A percentile compares a stretch with the other conserved stretches of the same genome.
These are phyloP conservation scores for Gryllus longicercus DNA, from an alignment of 2,888 invertebrate species.

Conservation along the genomic window DNA sequence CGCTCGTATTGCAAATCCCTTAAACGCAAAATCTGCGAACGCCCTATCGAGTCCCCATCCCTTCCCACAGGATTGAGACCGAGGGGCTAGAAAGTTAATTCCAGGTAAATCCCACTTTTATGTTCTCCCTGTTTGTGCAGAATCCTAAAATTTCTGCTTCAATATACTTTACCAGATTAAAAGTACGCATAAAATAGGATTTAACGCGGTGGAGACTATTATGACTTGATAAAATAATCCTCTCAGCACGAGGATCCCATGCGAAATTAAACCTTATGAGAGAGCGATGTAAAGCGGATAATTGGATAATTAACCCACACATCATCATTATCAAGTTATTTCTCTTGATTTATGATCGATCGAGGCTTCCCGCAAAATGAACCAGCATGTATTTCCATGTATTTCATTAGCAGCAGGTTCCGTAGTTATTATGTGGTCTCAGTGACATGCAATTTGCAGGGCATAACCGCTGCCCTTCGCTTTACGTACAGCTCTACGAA, in stretches of 20 bases:
- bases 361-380: no score
- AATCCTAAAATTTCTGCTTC: constrained; percentile 5
- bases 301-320: neutral
- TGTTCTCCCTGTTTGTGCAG: neutral
- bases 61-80: neutral
- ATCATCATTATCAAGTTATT: neutral
- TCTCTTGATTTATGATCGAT: neutral
- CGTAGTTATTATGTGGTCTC: no score
- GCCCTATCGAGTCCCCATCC: neutral
- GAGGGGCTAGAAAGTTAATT: neutral
- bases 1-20: neutral
- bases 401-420: no score
- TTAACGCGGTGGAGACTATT: neutral
- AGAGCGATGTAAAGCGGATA: neutral
- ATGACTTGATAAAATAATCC: constrained; percentile 17
- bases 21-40: neutral
- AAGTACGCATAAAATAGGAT: neutral
- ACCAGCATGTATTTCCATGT: no score
- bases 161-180: constrained; percentile 11
- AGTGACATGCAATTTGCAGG: no score
- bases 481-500: no score
- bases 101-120: constrained; percentile 10
- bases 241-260: neutral
- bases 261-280: neutral
- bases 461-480: no score